Percentiles rank a stretch among this genome's conserved stretches.
These are phyloP conservation scores for Apodemia duryi DNA, from an alignment of 2,888 invertebrate genomes.

Conservation along the genomic window DNA sequence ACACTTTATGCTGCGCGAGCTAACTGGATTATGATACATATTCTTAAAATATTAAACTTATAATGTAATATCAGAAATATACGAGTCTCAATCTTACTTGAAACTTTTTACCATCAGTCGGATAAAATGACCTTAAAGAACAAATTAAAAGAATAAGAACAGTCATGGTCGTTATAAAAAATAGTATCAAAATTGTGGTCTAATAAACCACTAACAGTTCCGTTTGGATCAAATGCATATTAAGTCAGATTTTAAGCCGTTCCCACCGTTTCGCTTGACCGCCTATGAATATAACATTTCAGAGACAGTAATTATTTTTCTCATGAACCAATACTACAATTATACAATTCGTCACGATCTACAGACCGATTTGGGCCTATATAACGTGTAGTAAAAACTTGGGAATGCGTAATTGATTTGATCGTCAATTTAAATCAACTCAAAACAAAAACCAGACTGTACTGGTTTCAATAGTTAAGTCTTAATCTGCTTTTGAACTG, in stretches of 20 bases:
- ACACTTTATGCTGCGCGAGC: too few relatives aligned
- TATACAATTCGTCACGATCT: constrained; percentile 68
- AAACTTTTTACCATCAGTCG: not conserved
- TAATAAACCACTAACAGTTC: constrained; percentile 53
- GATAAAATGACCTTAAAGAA: not conserved
- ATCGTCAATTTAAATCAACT: constrained; percentile 33
- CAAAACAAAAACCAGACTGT: constrained; percentile 50
- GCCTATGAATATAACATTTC: constrained; percentile 59
- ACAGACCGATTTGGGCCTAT: constrained; percentile 48
- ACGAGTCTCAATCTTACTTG: not conserved
- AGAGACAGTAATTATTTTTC: constrained; percentile 69
- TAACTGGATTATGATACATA: too few relatives aligned
- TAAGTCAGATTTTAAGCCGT: constrained; percentile 59
- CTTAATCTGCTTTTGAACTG: constrained; percentile 23
- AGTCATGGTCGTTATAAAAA: constrained; percentile 24
- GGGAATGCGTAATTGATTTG: constrained; percentile 21
- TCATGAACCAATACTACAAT: constrained; percentile 73
- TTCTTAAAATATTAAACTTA: not conserved
- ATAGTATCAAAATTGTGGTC: constrained; percentile 31
- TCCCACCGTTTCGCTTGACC: constrained; percentile 72
- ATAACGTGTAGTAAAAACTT: constrained; percentile 35
- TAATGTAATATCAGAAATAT: not conserved
- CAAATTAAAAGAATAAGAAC: not conserved
- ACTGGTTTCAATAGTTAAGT: constrained; percentile 49
- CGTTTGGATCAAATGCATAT: constrained; percentile 67